A percentile compares a stretch with the other conserved stretches of the same genome.
Conservation (phyloP, 2,797 vertebrate species). For the Chiloscyllium punctatum region DNA sequence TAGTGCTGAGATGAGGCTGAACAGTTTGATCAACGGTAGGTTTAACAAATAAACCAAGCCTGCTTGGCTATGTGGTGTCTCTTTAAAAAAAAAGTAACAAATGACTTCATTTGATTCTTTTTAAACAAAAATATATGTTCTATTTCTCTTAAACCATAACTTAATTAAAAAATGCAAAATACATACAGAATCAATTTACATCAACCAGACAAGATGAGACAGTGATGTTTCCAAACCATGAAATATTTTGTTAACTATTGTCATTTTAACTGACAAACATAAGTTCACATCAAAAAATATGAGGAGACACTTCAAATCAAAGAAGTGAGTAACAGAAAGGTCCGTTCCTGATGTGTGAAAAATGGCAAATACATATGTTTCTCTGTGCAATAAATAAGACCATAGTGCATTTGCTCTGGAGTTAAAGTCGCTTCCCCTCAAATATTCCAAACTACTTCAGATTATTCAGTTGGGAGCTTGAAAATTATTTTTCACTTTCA, state of each 20-base stretch:
- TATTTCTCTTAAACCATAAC: conserved; percentile 55
- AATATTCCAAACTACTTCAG: background rate
- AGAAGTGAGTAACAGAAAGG: background rate
- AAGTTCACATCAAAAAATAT: background rate
- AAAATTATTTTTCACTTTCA: background rate
- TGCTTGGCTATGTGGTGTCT: conserved; percentile 58
- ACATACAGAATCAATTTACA: conserved; percentile 51
- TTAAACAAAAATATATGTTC: conserved; percentile 55
- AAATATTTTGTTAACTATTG: background rate
- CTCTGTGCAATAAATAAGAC: background rate
- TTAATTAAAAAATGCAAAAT: conserved; percentile 58
- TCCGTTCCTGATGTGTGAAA: background rate
- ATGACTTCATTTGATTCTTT: conserved; percentile 40
- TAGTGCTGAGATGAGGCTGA: conserved; percentile 79
- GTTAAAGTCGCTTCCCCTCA: background rate
- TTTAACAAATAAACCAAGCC: conserved; percentile 69
- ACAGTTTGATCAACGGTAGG: conserved; percentile 50
- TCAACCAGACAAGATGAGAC: conserved; percentile 45
- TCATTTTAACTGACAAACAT: background rate
- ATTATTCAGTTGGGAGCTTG: background rate
- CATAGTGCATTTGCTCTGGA: background rate
- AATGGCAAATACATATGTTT: background rate
- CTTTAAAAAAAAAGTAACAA: conserved; percentile 48
- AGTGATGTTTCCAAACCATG: background rate
- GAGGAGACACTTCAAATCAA: background rate